Evolutionary conservation across 2,888 invertebrate genomes (phyloP), one percentile per base, ranked within the genome.

Genomic region (Pyrocoelia pectoralis): DNA sequence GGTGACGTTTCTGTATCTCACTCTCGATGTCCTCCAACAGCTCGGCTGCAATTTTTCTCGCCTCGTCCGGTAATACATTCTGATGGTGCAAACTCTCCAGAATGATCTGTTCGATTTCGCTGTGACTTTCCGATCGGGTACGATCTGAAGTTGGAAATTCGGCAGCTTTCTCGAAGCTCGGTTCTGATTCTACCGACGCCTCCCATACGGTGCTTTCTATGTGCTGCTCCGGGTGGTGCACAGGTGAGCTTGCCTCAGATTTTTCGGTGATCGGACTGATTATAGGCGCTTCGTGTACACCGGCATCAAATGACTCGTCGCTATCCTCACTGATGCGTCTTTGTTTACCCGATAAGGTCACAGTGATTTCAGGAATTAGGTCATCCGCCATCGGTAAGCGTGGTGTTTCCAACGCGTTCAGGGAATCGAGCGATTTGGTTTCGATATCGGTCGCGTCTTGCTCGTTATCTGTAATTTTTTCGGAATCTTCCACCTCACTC

Each of bases 21-120:
- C 76, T 78, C 75, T 86, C 86, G 64, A 86, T 85, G 72, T 85
- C 84, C 57, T 82, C 82, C 1, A 86, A 78, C 52, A 86, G 74
- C 67, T 83, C 81, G 65, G 82, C 79, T 1, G 86, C 85, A 33
- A 84, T 82, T 60, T 79, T 76, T 73, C 82, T 79, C 0, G 84
- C 85, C 72, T 85, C 84, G 52, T 83, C 82, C 13, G 82, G 80
- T 48, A 82, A 81, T 28, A 83, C 80, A 71, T 79, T 80, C 70
- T 81, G 80, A 18, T 80, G 78, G 13, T 80, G 78, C 19, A 81
- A 73, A 67, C 80, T 81, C 65, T 82, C 81, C 24, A 81, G 66
- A 28, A 80, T 80, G 9, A 80, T 76, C 67, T 76, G 78, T 72
- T 82, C 79, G 10, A 82, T 81, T 61, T 81, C 80, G 29, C 76